These are phyloP conservation scores for Azorinus chamasolen DNA, from an alignment of 2,888 invertebrate species.

Conservation along the genomic window DNA sequence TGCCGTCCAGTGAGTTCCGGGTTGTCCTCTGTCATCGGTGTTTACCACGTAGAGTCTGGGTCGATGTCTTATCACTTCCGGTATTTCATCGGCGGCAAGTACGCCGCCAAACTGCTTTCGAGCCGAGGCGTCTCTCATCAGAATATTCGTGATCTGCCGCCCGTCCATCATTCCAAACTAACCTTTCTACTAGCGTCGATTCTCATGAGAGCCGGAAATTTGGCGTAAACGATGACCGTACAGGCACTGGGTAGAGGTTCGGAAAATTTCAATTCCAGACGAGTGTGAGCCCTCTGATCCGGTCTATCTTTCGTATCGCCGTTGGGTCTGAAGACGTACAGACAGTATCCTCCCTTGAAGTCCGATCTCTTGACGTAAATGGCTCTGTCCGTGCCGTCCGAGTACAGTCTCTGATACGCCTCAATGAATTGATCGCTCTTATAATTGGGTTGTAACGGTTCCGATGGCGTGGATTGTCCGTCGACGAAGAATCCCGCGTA, in stretches of 20 bases:
- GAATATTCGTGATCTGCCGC: background rate
- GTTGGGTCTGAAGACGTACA: constrained; percentile 26
- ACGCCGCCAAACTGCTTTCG: constrained; percentile 21
- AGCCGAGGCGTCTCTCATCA: background rate
- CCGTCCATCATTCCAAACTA: constrained; percentile 20
- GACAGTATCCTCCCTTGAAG: constrained; percentile 26
- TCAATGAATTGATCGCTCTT: constrained; percentile 20
- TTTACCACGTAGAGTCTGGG: constrained; percentile 20
- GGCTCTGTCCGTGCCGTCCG: background rate
- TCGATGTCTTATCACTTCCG: background rate
- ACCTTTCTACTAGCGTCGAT: constrained; percentile 23
- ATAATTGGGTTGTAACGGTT: constrained; percentile 32
- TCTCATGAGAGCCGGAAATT: constrained; percentile 23
- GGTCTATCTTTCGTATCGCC: constrained; percentile 15
- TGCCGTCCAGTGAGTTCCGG: constrained; percentile 10
- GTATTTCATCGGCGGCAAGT: constrained; percentile 18
- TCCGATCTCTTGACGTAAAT: constrained; percentile 7
- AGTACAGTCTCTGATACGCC: constrained; percentile 9
- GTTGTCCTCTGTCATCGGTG: constrained; percentile 11
- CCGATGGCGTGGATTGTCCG: constrained; percentile 27
- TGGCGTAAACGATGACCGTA: constrained; percentile 32
- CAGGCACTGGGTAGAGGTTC: constrained; percentile 22
- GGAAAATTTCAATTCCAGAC: constrained; percentile 36
- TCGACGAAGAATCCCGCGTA: constrained; percentile 38
- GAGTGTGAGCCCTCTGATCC: constrained; percentile 30